These are phyloP conservation scores for Phymatocera aterrima DNA, from an alignment of 2,888 invertebrate genomes.

Conservation along the genomic window DNA sequence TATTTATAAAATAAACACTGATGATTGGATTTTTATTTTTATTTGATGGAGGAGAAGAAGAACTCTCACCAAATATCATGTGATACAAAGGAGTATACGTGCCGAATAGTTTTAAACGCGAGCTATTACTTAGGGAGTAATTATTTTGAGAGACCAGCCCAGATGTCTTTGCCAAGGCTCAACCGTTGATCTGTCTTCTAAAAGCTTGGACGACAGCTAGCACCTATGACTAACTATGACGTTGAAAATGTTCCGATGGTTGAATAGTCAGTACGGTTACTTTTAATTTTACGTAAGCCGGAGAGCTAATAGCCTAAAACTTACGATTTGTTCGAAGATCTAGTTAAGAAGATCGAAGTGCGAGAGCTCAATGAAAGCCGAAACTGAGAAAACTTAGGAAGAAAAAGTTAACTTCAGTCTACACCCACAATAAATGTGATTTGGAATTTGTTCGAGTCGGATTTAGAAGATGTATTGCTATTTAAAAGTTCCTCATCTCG, in stretches of 20 bases:
- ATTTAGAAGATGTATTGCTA: not conserved
- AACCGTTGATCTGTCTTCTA: slow-evolving; percentile 54
- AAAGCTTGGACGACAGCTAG: slow-evolving; percentile 48
- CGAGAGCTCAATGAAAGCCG: no score
- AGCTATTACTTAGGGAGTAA: slow-evolving; percentile 13
- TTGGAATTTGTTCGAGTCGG: no score
- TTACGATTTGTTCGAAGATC: not conserved
- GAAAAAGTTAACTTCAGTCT: not conserved
- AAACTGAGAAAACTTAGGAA: not conserved
- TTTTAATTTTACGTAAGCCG: no score
- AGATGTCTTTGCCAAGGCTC: slow-evolving; percentile 54
- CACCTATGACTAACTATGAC: not conserved
- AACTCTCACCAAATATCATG: no score
- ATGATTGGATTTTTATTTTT: no score
- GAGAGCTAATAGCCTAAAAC: not conserved
- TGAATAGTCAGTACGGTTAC: no score
- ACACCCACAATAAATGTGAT: no score
- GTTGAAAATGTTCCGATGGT: not conserved
- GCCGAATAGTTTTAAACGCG: not conserved
- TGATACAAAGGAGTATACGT: no score
- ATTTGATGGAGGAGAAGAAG: no score
- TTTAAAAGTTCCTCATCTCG: not conserved
- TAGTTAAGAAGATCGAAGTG: not conserved
- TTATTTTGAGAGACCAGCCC: slow-evolving; percentile 24
- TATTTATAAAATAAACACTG: no score